Evolutionary conservation across 2,797 vertebrate genomes (phyloP).

Genomic region (Menidia menidia): DNA sequence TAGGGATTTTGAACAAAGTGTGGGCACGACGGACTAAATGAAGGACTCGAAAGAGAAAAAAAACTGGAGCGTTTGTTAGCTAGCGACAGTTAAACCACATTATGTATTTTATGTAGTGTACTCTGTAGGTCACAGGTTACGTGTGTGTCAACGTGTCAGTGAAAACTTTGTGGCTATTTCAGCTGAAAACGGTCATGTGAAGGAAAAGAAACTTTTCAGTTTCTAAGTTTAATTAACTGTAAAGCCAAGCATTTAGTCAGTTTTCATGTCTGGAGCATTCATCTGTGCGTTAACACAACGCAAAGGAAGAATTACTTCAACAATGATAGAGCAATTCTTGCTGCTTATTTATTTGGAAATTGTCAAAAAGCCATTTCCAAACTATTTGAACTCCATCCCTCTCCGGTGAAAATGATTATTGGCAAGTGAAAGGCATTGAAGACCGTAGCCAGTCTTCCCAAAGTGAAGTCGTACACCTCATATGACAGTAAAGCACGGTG

Average conservation of each 20-base stretch:
- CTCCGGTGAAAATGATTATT: neutral
- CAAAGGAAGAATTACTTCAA: neutral
- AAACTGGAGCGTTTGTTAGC: constrained; percentile 3
- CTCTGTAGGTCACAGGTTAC: constrained; percentile 15
- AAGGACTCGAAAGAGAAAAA: constrained; percentile 17
- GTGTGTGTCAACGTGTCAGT: constrained; percentile 8
- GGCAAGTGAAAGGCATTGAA: neutral
- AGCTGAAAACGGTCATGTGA: neutral
- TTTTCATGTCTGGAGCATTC: neutral
- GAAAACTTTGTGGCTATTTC: neutral
- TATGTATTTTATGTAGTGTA: constrained; percentile 2
- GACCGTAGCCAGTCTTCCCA: neutral
- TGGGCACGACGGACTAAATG: constrained; percentile 12
- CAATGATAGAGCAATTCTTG: neutral
- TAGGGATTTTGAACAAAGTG: constrained; percentile 44
- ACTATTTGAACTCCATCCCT: neutral
- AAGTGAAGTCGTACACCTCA: too few relatives aligned
- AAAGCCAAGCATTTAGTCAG: neutral
- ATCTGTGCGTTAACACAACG: neutral
- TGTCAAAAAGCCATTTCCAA: neutral
- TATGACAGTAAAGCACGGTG: too few relatives aligned
- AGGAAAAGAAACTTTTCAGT: neutral
- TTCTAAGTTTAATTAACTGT: too few relatives aligned
- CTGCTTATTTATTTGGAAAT: neutral
- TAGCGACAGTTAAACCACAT: constrained; percentile 1